Evolutionary conservation across 2,888 invertebrate species (phyloP), one percentile per base, ranked within the genome.

Genomic region (Meteorus cinctellus): DNA sequence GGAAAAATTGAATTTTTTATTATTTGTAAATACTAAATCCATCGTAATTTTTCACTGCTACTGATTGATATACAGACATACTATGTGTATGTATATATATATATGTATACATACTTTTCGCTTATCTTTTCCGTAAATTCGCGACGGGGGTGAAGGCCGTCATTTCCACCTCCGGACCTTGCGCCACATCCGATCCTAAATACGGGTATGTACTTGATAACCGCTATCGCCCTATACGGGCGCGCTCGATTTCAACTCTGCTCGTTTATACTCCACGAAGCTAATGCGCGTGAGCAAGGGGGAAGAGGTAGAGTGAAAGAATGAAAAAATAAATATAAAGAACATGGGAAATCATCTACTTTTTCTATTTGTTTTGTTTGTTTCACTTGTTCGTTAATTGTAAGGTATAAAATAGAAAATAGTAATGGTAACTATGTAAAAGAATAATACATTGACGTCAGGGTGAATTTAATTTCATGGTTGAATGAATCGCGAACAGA

Each of bases 161-260:
- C 62, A 76, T 76, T 76, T 73, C 55, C 69, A 73, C 63, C 72
- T 62, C 62, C 68, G 36, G 48, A 68, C 62, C 45, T 55, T 36
- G 55, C 55, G 19, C 66, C 55, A 29, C 68, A 76, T 72, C 68
- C 41, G 68, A 72, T 72, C 51, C 69, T 68, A 63, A 19, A 63
- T 63, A 76, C 76, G 76, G 76, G 72, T 76, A n/a, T 19, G 19
- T 65, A 73, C 68, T 76, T 76, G 76, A 76, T 76, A 76, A 76
- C 76, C 19, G 63, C 62, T 76, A 76, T 76, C 76, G 62, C 24
- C 41, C 48, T 62, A 73, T 76, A 63, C 72, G 76, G 72, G 76
- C 63, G 41, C 69, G 63, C 72, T 76, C 76, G 36, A 76, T 76
- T 76, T 72, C 63, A 51, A 62, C 62, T 41, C 62, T 63, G 8